These are phyloP conservation scores for Parauchenoglanis punctatus DNA, from an alignment of 2,797 vertebrate species.

Conservation along the genomic window DNA sequence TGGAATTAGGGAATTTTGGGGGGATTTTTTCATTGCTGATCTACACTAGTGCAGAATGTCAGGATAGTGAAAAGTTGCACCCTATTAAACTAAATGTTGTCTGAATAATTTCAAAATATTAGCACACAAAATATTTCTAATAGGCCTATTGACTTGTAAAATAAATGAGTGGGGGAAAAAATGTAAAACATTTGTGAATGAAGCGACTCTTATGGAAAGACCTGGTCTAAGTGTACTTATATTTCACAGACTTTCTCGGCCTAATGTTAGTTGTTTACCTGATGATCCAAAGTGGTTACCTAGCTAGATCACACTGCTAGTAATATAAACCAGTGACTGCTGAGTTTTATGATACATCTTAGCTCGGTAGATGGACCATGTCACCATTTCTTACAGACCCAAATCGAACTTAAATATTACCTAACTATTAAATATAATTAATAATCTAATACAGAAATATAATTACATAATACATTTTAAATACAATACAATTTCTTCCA, in stretches of 20 bases:
- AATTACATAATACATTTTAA: neutral
- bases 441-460: neutral
- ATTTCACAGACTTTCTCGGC: neutral
- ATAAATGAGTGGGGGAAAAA: neutral
- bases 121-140: neutral
- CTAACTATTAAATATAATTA: neutral
- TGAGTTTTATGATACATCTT: neutral
- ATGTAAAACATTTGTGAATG: neutral
- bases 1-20: neutral
- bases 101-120: neutral
- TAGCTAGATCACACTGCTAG: neutral
- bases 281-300: neutral
- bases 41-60: neutral
- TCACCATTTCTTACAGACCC: no score
- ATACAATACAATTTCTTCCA: neutral
- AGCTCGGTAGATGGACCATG: neutral
- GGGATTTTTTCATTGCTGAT: neutral
- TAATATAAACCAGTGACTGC: neutral
- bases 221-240: neutral
- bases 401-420: neutral
- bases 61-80: neutral
- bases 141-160: neutral
- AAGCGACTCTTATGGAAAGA: neutral
- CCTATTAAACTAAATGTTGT: neutral
- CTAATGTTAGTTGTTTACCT: neutral